Base-by-base conservation (phyloP, 2,797 vertebrate species). In the Pseudotriccus pelzelni region DNA sequence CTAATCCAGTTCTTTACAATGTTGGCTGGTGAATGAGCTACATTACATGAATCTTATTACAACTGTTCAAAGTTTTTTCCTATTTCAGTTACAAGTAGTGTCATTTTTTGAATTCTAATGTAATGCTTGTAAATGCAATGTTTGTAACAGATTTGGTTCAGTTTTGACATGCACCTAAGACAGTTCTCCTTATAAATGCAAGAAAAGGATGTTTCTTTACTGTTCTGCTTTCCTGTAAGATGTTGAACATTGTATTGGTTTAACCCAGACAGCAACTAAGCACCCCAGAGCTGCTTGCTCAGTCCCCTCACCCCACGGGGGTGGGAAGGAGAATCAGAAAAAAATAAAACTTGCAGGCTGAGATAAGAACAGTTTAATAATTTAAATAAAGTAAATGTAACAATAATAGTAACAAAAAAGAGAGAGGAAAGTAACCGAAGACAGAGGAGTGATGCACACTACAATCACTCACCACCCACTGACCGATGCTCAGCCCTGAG, bases 1-100 rank as follows among this genome's bases (percentile, higher is more conserved):
- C 87, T 95, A 88, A 85, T 96, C 58, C 88, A 94, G 43, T 74
- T 70, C 90, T 96, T 96, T 81, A 56, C 55, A 66, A 23, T 84
- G 86, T 50, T 88, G 27, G 62, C 50, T 94, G 77, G 60, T 90
- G 78, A 87, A 88, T 81, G 63, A 92, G 47, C 46, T 80, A 85
- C 85, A 52, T 82, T 92, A 85, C 84, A 52, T 67, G 85, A 90
- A 95, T 94, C 81, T 83, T 91, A 46, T 44, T 94, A 62, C 82
- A 36, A 55, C 47, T 62, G 28, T 81, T 96, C 55, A 73, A 55
- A 8, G 0, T 80, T 70, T 84, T 75, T 73, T 37, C 25, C 8
- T 55, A 9, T 53, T 59, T 94, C 87, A 94, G 34, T 75, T 75
- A 39, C 16, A 43, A 59, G 39, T 27, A 21, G 36, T 50, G 44